Base-by-base conservation (phyloP, 2,113 vertebrate genomes). In the Ameiurus melas region DNA sequence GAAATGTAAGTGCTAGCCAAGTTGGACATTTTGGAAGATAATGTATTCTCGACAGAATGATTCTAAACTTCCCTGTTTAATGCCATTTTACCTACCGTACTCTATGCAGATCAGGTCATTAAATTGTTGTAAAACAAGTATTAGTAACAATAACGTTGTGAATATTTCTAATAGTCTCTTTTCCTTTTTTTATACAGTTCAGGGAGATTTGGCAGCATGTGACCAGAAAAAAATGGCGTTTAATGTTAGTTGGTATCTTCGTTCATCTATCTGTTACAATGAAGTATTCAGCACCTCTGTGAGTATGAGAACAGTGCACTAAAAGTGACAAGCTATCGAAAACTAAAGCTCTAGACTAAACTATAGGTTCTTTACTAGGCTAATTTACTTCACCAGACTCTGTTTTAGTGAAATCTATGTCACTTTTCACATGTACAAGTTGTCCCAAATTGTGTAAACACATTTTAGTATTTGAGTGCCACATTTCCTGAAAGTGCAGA, bases 201-300 rank as follows among this genome's bases (percentile, higher is more conserved):
- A 91, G 78, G 93, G 93, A 58, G 91, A 94, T 62, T 1, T 43
- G 0, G 81, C 73, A 0, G 83, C 91, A 62, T 96, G 95, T 90
- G 92, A 95, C 9, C 89, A 82, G 55, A 58, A 87, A 39, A 93
- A 87, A 78, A 33, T 93, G 88, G 91, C 91, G 58, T 94, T 95
- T 87, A 96, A 96, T 85, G 91, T 96, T 91, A 95, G 94, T 90
- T 96, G 95, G 95, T 96, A 95, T 85, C 93, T 96, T 64, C 95
- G 95, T 53, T 96, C 95, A 0, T 95, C 95, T 7, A 83, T 94
- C 27, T 96, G 95, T 90, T 96, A 95, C 89, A 96, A 96, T 39
- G 95, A 95, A 83, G 94, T 96, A 88, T 96, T 96, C 64, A 95
- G 95, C 92, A 96, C 94, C 3, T 91, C 94, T 0, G 95, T 96